Evolutionary conservation across 64 coral and sea anemone species (phyloP).

Genomic region (Trachythela sp.): DNA sequence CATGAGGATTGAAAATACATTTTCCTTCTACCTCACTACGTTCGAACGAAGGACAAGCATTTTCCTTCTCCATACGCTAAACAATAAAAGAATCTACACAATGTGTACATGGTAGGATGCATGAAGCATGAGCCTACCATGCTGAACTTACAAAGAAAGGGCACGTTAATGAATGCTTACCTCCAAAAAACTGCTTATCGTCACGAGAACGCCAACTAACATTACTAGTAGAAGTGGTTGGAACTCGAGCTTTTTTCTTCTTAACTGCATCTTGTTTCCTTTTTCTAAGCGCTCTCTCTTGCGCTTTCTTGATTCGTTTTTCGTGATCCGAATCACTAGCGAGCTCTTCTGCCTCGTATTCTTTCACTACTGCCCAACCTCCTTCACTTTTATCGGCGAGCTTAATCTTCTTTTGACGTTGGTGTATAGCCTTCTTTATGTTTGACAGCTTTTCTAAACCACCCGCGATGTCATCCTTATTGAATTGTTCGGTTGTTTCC

Average conservation of each 20-base stretch:
- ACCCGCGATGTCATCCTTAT: not conserved
- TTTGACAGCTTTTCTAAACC: not conserved
- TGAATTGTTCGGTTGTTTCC: not conserved
- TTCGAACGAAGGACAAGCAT: not conserved
- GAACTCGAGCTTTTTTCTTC: not conserved
- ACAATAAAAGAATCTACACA: not conserved
- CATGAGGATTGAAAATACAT: not conserved
- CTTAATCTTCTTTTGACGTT: constrained; percentile 28
- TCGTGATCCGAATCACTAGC: constrained; percentile 14
- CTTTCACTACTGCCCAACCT: constrained; percentile 21
- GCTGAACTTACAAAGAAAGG: constrained; percentile 4
- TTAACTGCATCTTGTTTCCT: not conserved
- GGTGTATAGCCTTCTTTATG: not conserved
- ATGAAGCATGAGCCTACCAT: not conserved
- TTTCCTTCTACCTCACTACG: not conserved
- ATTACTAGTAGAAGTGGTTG: not conserved
- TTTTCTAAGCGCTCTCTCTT: not conserved
- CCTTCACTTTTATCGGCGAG: constrained; percentile 42
- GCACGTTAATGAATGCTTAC: not conserved
- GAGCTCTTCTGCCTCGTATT: constrained; percentile 20
- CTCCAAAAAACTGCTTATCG: not conserved
- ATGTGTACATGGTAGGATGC: not conserved
- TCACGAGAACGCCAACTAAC: not conserved
- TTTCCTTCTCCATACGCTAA: not conserved
- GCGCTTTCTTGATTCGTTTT: constrained; percentile 39